Conservation (phyloP, 2,888 invertebrate genomes). For the Nemapogon koenigi region DNA sequence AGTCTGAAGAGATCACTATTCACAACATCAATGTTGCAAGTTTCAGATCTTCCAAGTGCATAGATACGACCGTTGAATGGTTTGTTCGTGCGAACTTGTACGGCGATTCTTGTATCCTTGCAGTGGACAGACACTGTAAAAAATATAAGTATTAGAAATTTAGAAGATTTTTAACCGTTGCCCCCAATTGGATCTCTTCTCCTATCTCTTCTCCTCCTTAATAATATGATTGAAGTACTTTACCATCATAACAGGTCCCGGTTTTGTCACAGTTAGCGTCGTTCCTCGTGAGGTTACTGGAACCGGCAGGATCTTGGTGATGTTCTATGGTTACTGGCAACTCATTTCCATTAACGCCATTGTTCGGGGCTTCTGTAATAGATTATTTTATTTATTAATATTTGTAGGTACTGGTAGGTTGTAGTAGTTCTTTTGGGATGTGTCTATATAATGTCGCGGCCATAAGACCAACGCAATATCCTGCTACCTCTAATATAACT, state of each 20-base stretch:
- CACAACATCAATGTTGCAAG: slow-evolving; percentile 92
- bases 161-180: not conserved
- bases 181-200: not conserved
- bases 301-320: slow-evolving; percentile 73
- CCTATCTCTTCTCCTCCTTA: not conserved
- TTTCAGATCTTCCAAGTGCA: slow-evolving; percentile 91
- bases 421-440: too few relatives aligned
- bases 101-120: slow-evolving; percentile 92
- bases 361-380: slow-evolving; percentile 58
- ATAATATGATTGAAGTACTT: slow-evolving; percentile 21
- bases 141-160: not conserved
- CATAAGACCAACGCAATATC: too few relatives aligned
- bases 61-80: slow-evolving; percentile 95
- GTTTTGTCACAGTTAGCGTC: slow-evolving; percentile 93
- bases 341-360: slow-evolving; percentile 40
- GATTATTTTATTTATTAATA: slow-evolving; percentile 14
- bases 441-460: too few relatives aligned
- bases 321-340: slow-evolving; percentile 80
- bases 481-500: too few relatives aligned
- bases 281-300: slow-evolving; percentile 75
- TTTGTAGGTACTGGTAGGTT: not conserved
- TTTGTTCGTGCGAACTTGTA: slow-evolving; percentile 91
- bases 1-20: slow-evolving; percentile 92
- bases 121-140: slow-evolving; percentile 90
- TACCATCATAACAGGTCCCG: slow-evolving; percentile 95